Conservation (phyloP, 2,113 vertebrate species). For the Hypanus sabinus region DNA sequence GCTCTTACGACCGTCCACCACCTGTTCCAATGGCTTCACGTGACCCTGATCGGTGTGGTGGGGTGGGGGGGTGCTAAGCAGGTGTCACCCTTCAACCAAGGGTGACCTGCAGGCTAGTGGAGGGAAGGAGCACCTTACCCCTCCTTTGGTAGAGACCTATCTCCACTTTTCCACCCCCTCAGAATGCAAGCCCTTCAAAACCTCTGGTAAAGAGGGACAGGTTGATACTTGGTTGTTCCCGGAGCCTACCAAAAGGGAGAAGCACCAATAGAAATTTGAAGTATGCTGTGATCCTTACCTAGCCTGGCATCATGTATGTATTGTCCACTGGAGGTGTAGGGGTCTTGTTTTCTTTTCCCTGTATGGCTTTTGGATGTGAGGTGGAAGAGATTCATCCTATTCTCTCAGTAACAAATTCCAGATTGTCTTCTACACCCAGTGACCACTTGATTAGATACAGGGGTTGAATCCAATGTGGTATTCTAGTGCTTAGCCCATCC, state of each 20-base stretch:
- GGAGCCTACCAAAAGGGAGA: neutral
- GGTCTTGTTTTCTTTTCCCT: neutral
- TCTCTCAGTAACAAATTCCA: neutral
- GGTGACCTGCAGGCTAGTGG: no score
- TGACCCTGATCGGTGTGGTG: no score
- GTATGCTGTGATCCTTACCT: neutral
- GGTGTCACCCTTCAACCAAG: no score
- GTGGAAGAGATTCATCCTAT: neutral
- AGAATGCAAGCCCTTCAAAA: neutral
- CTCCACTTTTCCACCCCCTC: no score
- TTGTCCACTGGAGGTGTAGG: neutral
- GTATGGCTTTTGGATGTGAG: neutral
- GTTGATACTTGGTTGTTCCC: neutral
- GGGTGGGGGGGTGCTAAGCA: no score
- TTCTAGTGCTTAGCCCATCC: no score
- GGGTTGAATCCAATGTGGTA: no score
- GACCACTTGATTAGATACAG: no score
- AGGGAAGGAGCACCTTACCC: no score
- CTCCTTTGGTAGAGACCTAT: no score
- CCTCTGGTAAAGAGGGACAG: neutral
- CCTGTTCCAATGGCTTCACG: no score
- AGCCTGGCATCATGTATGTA: neutral
- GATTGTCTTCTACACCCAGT: neutral
- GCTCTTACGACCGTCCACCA: no score
- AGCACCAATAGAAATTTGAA: neutral